These are phyloP conservation scores for Platysternon megacephalum DNA, from an alignment of 2,113 vertebrate genomes.

Conservation along the genomic window DNA sequence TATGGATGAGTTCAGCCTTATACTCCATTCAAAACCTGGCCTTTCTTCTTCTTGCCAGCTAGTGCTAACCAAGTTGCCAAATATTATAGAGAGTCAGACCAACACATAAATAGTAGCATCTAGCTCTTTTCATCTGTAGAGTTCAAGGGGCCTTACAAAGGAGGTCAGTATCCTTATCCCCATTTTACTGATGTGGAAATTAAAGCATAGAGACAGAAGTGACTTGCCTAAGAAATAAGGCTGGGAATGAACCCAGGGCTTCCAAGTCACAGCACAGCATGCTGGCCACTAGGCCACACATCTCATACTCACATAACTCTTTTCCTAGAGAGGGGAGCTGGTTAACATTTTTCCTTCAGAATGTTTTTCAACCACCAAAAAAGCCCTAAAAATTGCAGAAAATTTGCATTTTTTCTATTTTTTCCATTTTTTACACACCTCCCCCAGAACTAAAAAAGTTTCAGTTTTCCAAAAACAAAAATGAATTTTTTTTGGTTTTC, in stretches of 20 bases:
- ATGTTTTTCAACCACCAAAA: background rate
- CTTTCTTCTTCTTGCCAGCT: background rate
- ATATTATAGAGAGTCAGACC: background rate
- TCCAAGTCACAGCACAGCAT: no score
- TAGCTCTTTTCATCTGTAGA: no score
- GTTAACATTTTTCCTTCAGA: no score
- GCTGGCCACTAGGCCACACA: background rate
- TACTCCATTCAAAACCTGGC: background rate
- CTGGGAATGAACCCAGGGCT: background rate
- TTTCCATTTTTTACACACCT: background rate
- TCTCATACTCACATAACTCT: accelerated
- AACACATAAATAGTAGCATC: background rate
- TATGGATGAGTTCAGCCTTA: accelerated
- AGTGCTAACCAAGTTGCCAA: background rate
- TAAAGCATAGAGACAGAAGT: background rate
- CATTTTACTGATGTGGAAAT: background rate
- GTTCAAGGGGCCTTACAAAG: no score
- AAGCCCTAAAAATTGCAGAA: background rate
- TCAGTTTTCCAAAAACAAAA: background rate
- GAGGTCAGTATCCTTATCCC: no score
- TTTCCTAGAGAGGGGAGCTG: accelerated
- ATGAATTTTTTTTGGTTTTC: background rate
- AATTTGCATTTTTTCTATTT: background rate
- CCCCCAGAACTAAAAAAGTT: background rate
- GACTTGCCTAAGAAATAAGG: no score